Percentiles rank a stretch among this genome's conserved stretches.
Conservation (phyloP, 2,113 vertebrate genomes). For the Nicator chloris region DNA sequence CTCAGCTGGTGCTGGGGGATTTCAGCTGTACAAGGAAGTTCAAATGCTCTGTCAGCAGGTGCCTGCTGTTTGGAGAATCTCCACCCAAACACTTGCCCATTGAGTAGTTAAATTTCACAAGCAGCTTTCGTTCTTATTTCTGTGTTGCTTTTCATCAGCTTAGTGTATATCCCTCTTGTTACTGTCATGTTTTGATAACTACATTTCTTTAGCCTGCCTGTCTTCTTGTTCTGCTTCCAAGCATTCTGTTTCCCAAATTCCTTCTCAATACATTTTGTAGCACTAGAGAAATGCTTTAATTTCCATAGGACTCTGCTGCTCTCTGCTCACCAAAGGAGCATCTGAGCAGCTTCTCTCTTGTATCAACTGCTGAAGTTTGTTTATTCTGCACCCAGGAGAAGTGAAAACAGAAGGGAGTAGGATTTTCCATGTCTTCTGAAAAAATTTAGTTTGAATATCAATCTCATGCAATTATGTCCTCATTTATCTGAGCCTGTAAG, state of each 20-base stretch:
- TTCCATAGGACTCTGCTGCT: neutral
- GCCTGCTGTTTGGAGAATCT: neutral
- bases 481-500: neutral
- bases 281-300: neutral
- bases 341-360: neutral
- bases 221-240: conserved; percentile 12
- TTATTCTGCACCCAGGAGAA: neutral
- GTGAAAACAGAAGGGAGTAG: neutral
- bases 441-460: neutral
- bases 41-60: neutral
- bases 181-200: neutral
- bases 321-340: neutral
- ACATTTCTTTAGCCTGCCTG: neutral
- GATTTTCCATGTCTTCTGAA: neutral
- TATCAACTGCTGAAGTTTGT: neutral
- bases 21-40: neutral
- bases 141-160: conserved; percentile 6
- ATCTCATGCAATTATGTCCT: neutral
- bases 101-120: neutral
- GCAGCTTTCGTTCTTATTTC: neutral
- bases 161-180: neutral
- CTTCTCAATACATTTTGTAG: neutral
- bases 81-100: neutral
- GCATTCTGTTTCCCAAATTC: neutral
- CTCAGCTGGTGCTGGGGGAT: neutral